Evolutionary conservation across 2,888 invertebrate species (phyloP).

Genomic region (Melanargia galathea): DNA sequence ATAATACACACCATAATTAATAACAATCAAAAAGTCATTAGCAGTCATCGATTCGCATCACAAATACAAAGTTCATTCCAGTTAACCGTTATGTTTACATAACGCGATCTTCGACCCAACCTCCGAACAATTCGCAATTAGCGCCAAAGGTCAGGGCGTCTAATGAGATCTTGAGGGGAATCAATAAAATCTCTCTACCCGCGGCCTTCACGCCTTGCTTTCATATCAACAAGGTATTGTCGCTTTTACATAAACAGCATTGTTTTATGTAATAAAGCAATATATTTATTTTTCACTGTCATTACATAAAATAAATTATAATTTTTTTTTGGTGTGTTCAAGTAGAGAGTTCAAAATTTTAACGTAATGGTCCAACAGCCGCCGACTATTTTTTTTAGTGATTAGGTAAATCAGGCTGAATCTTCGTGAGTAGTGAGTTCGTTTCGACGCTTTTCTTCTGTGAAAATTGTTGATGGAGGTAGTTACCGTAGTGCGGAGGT

Average conservation of each 20-base stretch:
- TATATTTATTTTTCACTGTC: too few relatives aligned
- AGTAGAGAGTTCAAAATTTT: too few relatives aligned
- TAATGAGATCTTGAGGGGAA: slow-evolving; percentile 47
- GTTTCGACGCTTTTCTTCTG: too few relatives aligned
- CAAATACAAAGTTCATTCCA: slow-evolving; percentile 37
- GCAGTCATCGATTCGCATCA: slow-evolving; percentile 30
- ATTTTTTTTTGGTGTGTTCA: too few relatives aligned
- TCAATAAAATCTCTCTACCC: slow-evolving; percentile 49
- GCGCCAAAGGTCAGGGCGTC: slow-evolving; percentile 47
- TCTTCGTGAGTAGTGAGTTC: too few relatives aligned
- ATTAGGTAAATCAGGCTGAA: too few relatives aligned
- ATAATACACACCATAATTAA: slow-evolving; percentile 2
- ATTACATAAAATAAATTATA: too few relatives aligned
- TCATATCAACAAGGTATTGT: slow-evolving; percentile 24
- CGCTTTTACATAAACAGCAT: slow-evolving; percentile 30
- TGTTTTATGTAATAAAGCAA: background rate
- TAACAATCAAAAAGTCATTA: slow-evolving; percentile 23
- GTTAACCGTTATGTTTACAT: slow-evolving; percentile 38
- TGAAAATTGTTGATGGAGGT: too few relatives aligned
- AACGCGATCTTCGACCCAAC: slow-evolving; percentile 54
- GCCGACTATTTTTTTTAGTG: too few relatives aligned
- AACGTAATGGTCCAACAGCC: too few relatives aligned
- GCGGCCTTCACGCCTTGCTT: slow-evolving; percentile 41
- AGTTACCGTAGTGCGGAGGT: too few relatives aligned
- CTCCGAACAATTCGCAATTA: slow-evolving; percentile 54